Evolutionary conservation across 1,140 invertebrate genomes (phyloP).

Genomic region (Hesperophylax magnus): DNA sequence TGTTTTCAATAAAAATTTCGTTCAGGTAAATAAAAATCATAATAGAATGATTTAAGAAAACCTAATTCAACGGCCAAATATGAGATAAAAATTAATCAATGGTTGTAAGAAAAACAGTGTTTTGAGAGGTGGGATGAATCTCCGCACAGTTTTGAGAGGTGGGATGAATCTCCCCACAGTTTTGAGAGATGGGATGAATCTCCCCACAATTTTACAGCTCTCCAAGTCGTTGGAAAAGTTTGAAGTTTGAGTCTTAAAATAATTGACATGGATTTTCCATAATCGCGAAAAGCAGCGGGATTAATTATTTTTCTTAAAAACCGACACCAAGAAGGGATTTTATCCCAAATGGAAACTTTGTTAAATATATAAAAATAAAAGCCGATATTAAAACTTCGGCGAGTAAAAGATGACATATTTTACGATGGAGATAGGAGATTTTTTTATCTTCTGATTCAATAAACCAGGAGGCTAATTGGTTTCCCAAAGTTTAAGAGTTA

Average conservation of each 20-base stretch:
- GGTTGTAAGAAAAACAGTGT: too few relatives aligned
- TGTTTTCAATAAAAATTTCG: too few relatives aligned
- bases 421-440: conserved; percentile 40
- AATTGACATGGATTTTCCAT: conserved; percentile 54
- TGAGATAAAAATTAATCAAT: too few relatives aligned
- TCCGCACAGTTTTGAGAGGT: too few relatives aligned
- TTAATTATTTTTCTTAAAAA: conserved; percentile 52
- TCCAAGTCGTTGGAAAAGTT: conserved; percentile 15
- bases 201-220: not conserved
- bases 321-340: conserved; percentile 47
- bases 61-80: too few relatives aligned
- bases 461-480: conserved; percentile 49
- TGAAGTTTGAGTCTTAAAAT: conserved; percentile 36
- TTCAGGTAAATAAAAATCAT: too few relatives aligned
- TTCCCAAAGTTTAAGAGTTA: conserved; percentile 44
- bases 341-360: conserved; percentile 51
- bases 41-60: too few relatives aligned
- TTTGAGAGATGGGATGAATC: not conserved
- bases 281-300: conserved; percentile 47
- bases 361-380: conserved; percentile 49
- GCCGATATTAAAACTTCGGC: conserved; percentile 54
- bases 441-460: conserved; percentile 50
- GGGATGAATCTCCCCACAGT: not conserved
- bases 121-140: too few relatives aligned
- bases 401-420: conserved; percentile 53